Percentiles rank a stretch among this genome's conserved stretches.
These are phyloP conservation scores for Phthorimaea operculella DNA, from an alignment of 1,140 invertebrate species.

Conservation along the genomic window DNA sequence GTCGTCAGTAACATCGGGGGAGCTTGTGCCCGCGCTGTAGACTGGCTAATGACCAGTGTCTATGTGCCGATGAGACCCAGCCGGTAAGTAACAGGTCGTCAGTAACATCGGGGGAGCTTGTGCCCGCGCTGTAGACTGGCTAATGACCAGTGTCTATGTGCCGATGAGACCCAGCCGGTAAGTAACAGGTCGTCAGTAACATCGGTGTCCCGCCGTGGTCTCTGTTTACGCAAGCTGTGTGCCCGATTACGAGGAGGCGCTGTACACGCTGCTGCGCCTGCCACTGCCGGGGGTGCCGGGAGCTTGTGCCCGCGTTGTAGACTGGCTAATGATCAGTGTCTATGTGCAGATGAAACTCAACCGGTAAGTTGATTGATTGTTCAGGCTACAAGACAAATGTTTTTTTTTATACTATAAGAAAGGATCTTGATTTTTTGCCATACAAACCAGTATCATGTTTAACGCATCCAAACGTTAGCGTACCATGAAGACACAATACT, in stretches of 20 bases:
- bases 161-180: conserved; percentile 5
- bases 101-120: too few species aligned
- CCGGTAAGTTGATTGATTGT: conserved; percentile 1
- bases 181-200: too few species aligned
- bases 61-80: conserved; percentile 20
- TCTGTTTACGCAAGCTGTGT: conserved; percentile 47
- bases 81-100: too few species aligned
- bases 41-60: conserved; percentile 17
- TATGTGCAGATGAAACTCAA: conserved; percentile 20
- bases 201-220: conserved; percentile 29
- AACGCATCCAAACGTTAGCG: too few species aligned
- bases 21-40: conserved; percentile 20
- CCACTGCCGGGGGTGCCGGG: conserved; percentile 4
- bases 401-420: too few species aligned
- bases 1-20: too few species aligned
- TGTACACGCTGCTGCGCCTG: neutral
- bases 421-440: too few species aligned
- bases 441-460: too few species aligned
- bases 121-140: conserved; percentile 22
- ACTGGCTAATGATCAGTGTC: conserved; percentile 17
- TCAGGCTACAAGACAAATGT: too few species aligned
- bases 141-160: conserved; percentile 23
- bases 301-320: conserved; percentile 22
- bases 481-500: too few species aligned
- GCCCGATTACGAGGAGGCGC: conserved; percentile 28